Evolutionary conservation across 2,888 invertebrate species (phyloP).

Genomic region (Plutella xylostella): DNA sequence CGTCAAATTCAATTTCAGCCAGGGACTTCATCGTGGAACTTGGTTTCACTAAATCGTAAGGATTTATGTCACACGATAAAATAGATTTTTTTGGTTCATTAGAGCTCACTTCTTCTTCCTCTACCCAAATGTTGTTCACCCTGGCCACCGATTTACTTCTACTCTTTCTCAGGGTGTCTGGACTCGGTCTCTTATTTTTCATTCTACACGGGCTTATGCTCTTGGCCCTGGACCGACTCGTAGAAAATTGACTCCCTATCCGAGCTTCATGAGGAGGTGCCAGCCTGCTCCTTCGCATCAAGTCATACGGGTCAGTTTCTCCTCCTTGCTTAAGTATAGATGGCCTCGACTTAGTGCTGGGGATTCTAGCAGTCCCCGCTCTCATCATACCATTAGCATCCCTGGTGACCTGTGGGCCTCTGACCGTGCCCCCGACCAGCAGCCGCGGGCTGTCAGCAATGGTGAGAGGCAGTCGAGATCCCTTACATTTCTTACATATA

Average conservation of each 20-base stretch:
- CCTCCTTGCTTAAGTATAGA: conserved; percentile 73
- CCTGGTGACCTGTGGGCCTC: conserved; percentile 59
- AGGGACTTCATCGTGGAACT: conserved; percentile 54
- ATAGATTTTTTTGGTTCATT: conserved; percentile 75
- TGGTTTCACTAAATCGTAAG: conserved; percentile 81
- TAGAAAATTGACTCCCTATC: conserved; percentile 62
- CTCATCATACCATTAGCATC: conserved; percentile 59
- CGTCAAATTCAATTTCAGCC: conserved; percentile 64
- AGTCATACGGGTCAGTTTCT: conserved; percentile 81
- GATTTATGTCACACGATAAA: conserved; percentile 85
- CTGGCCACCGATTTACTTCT: conserved; percentile 62
- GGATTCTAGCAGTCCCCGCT: conserved; percentile 75
- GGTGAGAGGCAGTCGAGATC: conserved; percentile 79
- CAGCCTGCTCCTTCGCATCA: conserved; percentile 82
- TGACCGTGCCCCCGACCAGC: conserved; percentile 72
- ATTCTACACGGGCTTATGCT: conserved; percentile 70
- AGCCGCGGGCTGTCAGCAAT: conserved; percentile 69
- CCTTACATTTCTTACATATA: conserved; percentile 87
- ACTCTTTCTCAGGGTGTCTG: conserved; percentile 47
- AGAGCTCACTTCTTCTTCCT: conserved; percentile 38
- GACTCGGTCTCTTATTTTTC: conserved; percentile 62
- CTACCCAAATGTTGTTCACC: conserved; percentile 58
- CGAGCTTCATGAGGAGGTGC: conserved; percentile 73
- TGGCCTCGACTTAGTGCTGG: conserved; percentile 70
- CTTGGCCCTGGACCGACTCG: conserved; percentile 62